These are phyloP conservation scores for Tragelaphus eurycerus DNA, from an alignment of 2,797 vertebrate genomes.

Conservation along the genomic window DNA sequence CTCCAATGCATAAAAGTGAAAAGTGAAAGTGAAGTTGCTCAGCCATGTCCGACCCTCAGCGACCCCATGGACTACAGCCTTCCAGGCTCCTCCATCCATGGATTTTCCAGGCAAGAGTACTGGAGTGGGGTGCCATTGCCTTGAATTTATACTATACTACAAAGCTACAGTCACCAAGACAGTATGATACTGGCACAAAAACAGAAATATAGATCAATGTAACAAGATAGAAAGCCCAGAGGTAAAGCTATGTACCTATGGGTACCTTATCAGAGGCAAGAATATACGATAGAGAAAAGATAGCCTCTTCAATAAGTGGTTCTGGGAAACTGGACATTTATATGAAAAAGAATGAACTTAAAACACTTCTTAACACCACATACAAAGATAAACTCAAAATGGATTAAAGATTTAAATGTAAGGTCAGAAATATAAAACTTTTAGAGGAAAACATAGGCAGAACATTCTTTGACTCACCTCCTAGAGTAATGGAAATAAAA, in stretches of 20 bases:
- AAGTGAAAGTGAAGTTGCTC: too few relatives aligned
- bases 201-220: neutral
- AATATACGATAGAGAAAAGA: neutral
- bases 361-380: neutral
- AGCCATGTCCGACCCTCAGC: too few relatives aligned
- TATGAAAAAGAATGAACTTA: neutral
- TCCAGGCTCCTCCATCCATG: too few relatives aligned
- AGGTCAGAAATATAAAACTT: neutral
- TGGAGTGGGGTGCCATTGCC: too few relatives aligned
- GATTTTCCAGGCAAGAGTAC: too few relatives aligned
- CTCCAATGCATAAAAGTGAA: too few relatives aligned
- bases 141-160: neutral
- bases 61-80: too few relatives aligned
- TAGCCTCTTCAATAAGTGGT: neutral
- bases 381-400: neutral
- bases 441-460: neutral
- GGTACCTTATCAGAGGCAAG: neutral
- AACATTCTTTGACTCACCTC: neutral
- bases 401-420: neutral
- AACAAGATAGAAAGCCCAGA: neutral
- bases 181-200: neutral
- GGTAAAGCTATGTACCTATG: neutral
- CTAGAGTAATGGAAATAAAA: neutral
- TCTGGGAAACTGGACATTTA: neutral
- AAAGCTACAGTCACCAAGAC: neutral